Evolutionary conservation across 2,113 vertebrate genomes (phyloP).

Genomic region (Ammospiza nelsoni): DNA sequence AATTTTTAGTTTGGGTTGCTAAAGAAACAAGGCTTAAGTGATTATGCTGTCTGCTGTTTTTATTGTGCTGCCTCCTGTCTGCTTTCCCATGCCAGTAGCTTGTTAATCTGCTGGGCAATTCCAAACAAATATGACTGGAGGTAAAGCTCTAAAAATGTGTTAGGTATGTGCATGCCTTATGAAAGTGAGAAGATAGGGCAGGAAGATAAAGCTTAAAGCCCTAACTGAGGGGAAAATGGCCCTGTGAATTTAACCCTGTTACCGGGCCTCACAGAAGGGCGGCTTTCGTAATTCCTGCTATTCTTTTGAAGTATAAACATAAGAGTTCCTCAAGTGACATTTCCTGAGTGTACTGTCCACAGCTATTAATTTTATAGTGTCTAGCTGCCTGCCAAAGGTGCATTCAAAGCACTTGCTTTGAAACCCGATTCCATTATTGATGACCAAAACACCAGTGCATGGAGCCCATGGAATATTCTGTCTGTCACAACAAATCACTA

Average conservation of each 20-base stretch:
- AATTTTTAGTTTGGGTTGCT: slow-evolving; percentile 1
- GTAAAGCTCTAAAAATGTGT: not conserved
- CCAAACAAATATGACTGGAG: not conserved
- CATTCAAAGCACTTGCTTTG: not conserved
- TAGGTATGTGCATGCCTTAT: not conserved
- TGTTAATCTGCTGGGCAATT: not conserved
- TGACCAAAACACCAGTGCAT: not conserved
- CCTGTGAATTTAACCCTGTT: accelerated
- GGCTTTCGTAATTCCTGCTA: not conserved
- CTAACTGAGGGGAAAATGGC: not conserved
- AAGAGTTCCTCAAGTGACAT: not conserved
- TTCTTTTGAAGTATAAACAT: not conserved
- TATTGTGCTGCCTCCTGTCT: not conserved
- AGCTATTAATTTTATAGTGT: not conserved
- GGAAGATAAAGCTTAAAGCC: not conserved
- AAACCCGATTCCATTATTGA: not conserved
- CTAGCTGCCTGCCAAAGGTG: not conserved
- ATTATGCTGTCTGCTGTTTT: not conserved
- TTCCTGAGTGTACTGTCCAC: not conserved
- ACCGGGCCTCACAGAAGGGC: not conserved
- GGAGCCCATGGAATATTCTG: not conserved
- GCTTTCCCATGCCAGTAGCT: not conserved
- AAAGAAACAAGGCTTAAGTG: not conserved
- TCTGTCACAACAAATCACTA: not conserved
- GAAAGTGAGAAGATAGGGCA: not conserved